phyloP scores from a whole-genome alignment of 2,797 vertebrate genomes.

The Scomberomorus guttatus region DNA sequence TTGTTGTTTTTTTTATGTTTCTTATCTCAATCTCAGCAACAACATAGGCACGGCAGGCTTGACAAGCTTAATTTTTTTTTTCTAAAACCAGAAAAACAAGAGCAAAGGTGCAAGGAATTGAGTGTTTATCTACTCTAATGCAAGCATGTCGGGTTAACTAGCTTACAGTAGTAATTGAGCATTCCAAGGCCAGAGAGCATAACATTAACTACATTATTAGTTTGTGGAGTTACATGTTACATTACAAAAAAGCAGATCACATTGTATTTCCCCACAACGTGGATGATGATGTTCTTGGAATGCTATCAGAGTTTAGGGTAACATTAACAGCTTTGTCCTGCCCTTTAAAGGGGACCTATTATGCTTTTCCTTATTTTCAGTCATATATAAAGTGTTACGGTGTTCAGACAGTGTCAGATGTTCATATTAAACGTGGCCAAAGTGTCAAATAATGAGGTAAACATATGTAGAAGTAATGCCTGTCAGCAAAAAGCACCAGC shows the following conservation, averaged over 20 bases:
- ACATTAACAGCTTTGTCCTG: not conserved
- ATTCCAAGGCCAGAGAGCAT: not conserved
- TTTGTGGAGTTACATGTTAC: not conserved
- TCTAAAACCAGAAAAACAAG: not conserved
- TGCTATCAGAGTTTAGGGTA: not conserved
- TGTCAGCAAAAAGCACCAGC: no score
- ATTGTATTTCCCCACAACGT: no score
- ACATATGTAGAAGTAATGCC: no score
- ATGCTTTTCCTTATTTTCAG: no score
- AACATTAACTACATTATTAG: not conserved
- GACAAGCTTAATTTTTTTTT: not conserved
- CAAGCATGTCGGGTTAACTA: not conserved
- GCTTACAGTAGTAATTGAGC: not conserved
- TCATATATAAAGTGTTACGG: no score
- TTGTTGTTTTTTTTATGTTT: not conserved
- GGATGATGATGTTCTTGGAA: no score
- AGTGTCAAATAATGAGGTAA: no score
- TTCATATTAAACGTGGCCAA: no score
- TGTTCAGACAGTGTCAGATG: no score
- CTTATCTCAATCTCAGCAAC: not conserved
- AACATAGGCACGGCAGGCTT: not conserved
- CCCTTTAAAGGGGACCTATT: no score
- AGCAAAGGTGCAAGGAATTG: not conserved
- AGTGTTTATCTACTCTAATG: not conserved
- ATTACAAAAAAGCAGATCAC: not conserved